These are phyloP conservation scores for Periparus ater DNA, from an alignment of 2,797 vertebrate genomes.

Conservation along the genomic window DNA sequence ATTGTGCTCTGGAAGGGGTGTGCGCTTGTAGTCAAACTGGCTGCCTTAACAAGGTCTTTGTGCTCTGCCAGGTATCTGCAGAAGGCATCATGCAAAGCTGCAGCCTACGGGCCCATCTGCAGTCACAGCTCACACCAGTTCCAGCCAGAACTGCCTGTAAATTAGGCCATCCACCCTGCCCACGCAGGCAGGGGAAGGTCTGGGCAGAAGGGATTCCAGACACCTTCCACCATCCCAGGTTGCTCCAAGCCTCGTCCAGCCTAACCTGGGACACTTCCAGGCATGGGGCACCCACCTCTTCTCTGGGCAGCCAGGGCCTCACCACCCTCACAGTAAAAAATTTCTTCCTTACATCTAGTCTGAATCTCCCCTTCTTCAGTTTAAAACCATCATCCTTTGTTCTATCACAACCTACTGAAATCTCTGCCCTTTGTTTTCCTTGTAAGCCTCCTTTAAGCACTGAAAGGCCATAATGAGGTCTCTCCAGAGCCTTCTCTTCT, in stretches of 20 bases:
- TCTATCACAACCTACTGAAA: background rate
- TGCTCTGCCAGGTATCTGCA: background rate
- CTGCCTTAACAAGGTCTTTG: background rate
- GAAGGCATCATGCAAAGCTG: background rate
- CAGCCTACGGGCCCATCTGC: background rate
- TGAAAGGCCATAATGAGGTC: background rate
- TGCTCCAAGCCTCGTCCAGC: background rate
- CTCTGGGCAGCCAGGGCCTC: background rate
- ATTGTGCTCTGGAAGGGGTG: background rate
- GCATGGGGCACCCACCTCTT: background rate
- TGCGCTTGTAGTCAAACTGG: background rate
- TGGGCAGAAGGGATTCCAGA: background rate
- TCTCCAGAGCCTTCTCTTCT: background rate
- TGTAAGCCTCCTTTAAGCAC: background rate
- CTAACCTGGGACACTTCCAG: accelerated
- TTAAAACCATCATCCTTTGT: background rate
- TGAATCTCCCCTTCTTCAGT: background rate
- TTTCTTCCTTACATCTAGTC: background rate
- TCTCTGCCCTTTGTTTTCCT: too few species aligned
- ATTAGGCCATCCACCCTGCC: background rate
- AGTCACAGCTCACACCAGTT: background rate
- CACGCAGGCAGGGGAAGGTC: accelerated
- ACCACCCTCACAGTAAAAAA: background rate
- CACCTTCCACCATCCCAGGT: accelerated
- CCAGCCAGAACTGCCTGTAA: background rate